A percentile compares a stretch with the other conserved stretches of the same genome.
Evolutionary conservation across 1,140 invertebrate genomes (phyloP).

Genomic region (Drosophila biarmipes): DNA sequence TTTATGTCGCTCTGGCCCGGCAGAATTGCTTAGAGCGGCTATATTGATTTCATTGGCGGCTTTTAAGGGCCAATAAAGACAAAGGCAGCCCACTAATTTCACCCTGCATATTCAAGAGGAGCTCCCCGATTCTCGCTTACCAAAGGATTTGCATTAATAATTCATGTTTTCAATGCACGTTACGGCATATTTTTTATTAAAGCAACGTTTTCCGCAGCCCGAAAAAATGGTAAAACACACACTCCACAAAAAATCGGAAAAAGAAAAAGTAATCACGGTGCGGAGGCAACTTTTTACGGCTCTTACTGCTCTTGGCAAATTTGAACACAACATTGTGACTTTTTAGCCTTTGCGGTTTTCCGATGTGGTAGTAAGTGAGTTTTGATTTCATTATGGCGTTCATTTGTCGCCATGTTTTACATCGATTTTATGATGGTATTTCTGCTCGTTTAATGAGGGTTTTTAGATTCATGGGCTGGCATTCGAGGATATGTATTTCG

Average conservation of each 20-base stretch:
- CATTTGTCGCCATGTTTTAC: conserved; percentile 34
- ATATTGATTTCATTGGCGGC: conserved; percentile 76
- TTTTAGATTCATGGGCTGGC: not conserved
- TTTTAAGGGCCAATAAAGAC: conserved; percentile 65
- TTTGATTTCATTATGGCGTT: conserved; percentile 47
- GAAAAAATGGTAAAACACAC: conserved; percentile 21
- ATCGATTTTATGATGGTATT: conserved; percentile 18
- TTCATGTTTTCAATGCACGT: conserved; percentile 23
- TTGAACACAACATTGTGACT: conserved; percentile 47
- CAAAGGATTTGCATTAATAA: conserved; percentile 43
- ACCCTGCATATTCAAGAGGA: conserved; percentile 31
- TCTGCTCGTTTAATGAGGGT: conserved; percentile 16
- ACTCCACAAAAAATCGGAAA: not conserved
- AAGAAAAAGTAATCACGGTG: conserved; percentile 6
- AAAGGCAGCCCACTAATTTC: conserved; percentile 10
- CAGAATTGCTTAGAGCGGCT: conserved; percentile 62
- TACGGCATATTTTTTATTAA: conserved; percentile 16
- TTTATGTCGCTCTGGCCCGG: conserved; percentile 53
- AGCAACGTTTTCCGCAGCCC: conserved; percentile 5
- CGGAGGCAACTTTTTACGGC: conserved; percentile 45
- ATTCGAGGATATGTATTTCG: too few species aligned
- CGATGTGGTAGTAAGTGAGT: conserved; percentile 24
- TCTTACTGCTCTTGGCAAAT: conserved; percentile 29
- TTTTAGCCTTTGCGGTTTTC: conserved; percentile 35
- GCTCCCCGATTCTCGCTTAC: not conserved